These are phyloP conservation scores for Eumeta japonica DNA, from an alignment of 1,140 invertebrate species.

Conservation along the genomic window DNA sequence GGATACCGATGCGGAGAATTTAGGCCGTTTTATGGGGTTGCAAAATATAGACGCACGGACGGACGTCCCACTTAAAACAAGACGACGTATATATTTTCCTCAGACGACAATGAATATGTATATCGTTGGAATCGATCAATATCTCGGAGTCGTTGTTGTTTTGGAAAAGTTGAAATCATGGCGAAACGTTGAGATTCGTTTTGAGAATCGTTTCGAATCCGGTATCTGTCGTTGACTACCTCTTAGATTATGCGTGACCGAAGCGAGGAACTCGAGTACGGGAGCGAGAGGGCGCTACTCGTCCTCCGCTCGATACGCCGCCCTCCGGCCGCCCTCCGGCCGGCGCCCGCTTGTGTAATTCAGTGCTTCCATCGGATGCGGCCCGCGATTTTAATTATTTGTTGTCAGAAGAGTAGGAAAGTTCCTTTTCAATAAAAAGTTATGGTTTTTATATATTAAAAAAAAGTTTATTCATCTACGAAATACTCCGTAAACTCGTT, in stretches of 20 bases:
- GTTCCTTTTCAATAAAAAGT: neutral
- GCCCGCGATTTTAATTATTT: conserved; percentile 16
- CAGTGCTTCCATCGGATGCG: conserved; percentile 19
- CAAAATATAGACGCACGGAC: no score
- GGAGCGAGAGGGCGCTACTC: conserved; percentile 17
- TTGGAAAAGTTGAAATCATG: conserved; percentile 10
- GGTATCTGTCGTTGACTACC: no score
- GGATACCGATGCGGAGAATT: no score
- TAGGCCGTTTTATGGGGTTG: no score
- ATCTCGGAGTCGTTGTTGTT: conserved; percentile 18
- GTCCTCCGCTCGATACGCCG: conserved; percentile 32
- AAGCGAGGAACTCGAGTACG: conserved; percentile 9
- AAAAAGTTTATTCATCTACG: conserved; percentile 1
- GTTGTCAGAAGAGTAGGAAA: conserved; percentile 8
- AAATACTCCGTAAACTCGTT: conserved; percentile 2
- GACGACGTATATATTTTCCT: no score
- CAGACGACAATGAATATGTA: no score
- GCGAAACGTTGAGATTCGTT: conserved; percentile 3
- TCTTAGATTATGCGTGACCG: conserved; percentile 10
- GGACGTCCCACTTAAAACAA: no score
- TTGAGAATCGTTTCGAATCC: no score
- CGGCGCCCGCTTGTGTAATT: conserved; percentile 32
- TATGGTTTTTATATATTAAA: conserved; percentile 6
- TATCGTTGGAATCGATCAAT: conserved; percentile 9
- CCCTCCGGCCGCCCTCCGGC: conserved; percentile 17